Evolutionary conservation across 1,140 invertebrate genomes (phyloP).

Genomic region (Conus betulinus): DNA sequence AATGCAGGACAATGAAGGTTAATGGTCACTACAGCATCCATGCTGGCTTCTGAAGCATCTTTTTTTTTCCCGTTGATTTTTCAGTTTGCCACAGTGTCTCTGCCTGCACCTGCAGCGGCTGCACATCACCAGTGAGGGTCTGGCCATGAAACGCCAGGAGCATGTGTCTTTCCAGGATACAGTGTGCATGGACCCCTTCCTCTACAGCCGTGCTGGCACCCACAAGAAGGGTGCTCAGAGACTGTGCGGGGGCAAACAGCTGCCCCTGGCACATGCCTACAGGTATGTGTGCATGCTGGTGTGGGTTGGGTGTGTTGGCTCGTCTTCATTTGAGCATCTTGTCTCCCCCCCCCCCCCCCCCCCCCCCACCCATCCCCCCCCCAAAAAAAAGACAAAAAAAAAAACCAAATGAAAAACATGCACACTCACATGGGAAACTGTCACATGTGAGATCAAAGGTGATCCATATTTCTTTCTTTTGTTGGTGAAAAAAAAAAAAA

Average conservation of each 20-base stretch:
- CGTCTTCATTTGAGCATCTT: neutral
- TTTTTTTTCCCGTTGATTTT: neutral
- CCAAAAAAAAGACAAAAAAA: too few species aligned
- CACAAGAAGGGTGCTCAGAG: conserved; percentile 32
- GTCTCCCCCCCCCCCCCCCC: too few species aligned
- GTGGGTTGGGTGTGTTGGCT: neutral
- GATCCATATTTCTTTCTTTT: too few species aligned
- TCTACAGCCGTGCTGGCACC: conserved; percentile 76
- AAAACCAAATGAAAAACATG: too few species aligned
- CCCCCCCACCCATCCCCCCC: too few species aligned
- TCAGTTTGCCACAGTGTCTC: conserved; percentile 85
- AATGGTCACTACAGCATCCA: too few species aligned
- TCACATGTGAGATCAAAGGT: too few species aligned
- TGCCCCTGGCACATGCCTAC: too few species aligned
- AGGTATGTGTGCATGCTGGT: neutral
- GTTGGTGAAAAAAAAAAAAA: too few species aligned
- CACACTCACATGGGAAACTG: too few species aligned
- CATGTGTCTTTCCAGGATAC: conserved; percentile 90
- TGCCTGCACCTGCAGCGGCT: conserved; percentile 92
- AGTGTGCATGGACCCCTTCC: conserved; percentile 83
- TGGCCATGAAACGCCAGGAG: conserved; percentile 88
- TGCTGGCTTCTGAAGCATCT: too few species aligned
- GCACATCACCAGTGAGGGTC: conserved; percentile 85
- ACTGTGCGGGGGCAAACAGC: conserved; percentile 47
- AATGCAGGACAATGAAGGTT: too few species aligned